Conservation (phyloP, 2,113 vertebrate genomes). For the Dissostichus mawsoni region DNA sequence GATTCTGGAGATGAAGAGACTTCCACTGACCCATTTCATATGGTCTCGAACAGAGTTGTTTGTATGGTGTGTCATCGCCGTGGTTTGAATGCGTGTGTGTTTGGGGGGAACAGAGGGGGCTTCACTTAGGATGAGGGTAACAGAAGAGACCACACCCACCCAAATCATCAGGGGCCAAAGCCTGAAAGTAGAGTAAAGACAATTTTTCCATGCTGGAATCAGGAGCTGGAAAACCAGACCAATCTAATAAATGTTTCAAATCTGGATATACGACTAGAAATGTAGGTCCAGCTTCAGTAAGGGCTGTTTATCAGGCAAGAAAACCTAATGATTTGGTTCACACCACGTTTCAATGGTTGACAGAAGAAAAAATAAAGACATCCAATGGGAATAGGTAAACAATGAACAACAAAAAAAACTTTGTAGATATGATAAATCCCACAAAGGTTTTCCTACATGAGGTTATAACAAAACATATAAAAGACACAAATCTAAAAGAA, state of each 20-base stretch:
- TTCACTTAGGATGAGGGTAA: constrained; percentile 81
- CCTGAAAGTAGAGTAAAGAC: constrained; percentile 78
- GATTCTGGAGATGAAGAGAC: constrained; percentile 71
- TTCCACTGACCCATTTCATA: constrained; percentile 88
- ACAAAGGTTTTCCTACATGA: not conserved
- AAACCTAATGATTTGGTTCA: constrained; percentile 60
- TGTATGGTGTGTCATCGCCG: constrained; percentile 86
- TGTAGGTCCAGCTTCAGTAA: constrained; percentile 24
- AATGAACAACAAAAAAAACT: not conserved
- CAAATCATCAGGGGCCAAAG: constrained; percentile 83
- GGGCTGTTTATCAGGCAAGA: constrained; percentile 23
- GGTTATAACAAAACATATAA: not conserved
- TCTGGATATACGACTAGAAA: constrained; percentile 37
- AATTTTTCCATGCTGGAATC: constrained; percentile 39
- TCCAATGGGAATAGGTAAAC: not conserved
- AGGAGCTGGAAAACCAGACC: constrained; percentile 39
- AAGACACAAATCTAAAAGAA: not conserved
- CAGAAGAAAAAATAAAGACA: constrained; percentile 25
- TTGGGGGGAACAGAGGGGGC: constrained; percentile 72
- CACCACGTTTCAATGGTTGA: constrained; percentile 5
- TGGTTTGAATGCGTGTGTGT: constrained; percentile 83
- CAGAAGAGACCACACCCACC: constrained; percentile 81
- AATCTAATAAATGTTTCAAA: constrained; percentile 13
- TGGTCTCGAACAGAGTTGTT: constrained; percentile 86
- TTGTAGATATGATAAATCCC: not conserved